Percentiles rank a stretch among this genome's conserved stretches.
Conservation (phyloP, 92 coral and sea anemone genomes). For the Porites cylindrica region DNA sequence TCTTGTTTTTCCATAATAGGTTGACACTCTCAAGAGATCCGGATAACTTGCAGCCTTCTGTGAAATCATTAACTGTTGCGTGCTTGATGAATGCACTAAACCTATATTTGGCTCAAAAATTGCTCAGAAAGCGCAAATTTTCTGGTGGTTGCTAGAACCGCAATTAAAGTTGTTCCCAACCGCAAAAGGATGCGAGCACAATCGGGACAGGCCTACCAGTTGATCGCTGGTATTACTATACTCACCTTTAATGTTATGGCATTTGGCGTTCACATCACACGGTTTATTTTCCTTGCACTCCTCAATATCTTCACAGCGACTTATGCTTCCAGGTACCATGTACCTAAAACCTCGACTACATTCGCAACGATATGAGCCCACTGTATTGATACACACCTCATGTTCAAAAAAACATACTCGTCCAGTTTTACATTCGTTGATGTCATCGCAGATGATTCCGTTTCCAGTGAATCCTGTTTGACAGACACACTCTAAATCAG, state of each 20-base stretch:
- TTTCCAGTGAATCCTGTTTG: slow-evolving; percentile 72
- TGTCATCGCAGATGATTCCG: slow-evolving; percentile 72
- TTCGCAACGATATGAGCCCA: slow-evolving; percentile 64
- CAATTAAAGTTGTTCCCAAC: no score
- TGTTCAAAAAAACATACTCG: slow-evolving; percentile 2
- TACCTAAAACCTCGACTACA: slow-evolving; percentile 65
- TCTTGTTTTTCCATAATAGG: no score
- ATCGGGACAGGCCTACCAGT: no score
- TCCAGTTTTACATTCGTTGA: slow-evolving; percentile 63
- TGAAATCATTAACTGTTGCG: no score
- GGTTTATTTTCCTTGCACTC: slow-evolving; percentile 56
- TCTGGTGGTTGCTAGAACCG: no score
- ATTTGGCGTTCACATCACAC: slow-evolving; percentile 65
- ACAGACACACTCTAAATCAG: slow-evolving; percentile 66
- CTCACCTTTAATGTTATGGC: slow-evolving; percentile 75
- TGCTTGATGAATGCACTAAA: no score
- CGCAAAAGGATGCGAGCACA: no score
- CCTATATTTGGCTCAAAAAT: no score
- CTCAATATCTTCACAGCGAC: slow-evolving; percentile 61
- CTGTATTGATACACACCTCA: slow-evolving; percentile 66
- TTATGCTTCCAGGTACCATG: background rate
- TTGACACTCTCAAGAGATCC: no score
- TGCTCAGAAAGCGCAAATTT: no score
- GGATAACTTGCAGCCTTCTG: no score
- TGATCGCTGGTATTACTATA: background rate